Conservation (phyloP, 1,140 invertebrate species). For the Lordiphosa mommai region DNA sequence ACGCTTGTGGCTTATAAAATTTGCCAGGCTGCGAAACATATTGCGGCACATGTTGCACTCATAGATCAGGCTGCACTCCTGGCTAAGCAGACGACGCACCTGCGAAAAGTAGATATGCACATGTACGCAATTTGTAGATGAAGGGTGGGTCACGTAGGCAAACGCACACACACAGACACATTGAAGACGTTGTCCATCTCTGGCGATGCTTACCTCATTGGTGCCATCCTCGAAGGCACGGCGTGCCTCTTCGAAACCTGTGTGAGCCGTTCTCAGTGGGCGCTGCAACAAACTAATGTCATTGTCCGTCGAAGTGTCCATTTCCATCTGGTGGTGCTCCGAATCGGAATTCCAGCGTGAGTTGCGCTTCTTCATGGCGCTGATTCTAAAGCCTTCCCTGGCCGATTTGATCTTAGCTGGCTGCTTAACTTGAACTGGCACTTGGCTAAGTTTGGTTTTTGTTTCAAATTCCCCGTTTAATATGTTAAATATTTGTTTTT, state of each 20-base stretch:
- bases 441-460: neutral
- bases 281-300: conserved; percentile 84
- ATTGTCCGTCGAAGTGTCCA: conserved; percentile 37
- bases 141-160: conserved; percentile 61
- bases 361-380: conserved; percentile 59
- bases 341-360: conserved; percentile 59
- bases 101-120: conserved; percentile 76
- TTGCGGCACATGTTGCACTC: conserved; percentile 92
- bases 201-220: conserved; percentile 80
- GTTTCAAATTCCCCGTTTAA: neutral
- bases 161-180: conserved; percentile 6
- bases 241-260: conserved; percentile 83
- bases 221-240: conserved; percentile 83
- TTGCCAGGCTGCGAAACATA: conserved; percentile 89
- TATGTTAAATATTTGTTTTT: conserved; percentile 3
- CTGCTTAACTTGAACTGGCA: neutral
- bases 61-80: conserved; percentile 91
- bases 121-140: conserved; percentile 43
- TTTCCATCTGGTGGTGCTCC: conserved; percentile 36
- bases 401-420: neutral
- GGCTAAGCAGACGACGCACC: conserved; percentile 85
- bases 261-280: conserved; percentile 83
- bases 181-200: conserved; percentile 33
- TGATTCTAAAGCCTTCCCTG: neutral
- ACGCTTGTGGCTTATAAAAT: conserved; percentile 92